Base-by-base conservation (phyloP, 2,888 invertebrate species). In the Chalcosyrphus nemorum region DNA sequence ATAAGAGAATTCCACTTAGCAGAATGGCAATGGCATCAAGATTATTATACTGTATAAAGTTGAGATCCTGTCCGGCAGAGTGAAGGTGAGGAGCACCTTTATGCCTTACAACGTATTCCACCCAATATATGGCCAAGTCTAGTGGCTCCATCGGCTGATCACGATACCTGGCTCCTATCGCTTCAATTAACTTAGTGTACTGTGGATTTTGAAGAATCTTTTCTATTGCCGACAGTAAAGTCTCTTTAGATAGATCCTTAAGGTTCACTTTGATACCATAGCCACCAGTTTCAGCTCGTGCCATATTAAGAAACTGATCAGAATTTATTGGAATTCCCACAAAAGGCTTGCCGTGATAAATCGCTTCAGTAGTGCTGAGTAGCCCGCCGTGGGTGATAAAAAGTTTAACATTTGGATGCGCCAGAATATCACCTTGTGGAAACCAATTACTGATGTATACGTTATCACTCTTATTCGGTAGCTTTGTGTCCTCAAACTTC, bases 251-350 rank as follows among this genome's bases (percentile, higher is more conserved):
- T 2, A 93, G 56, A 0, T 89, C 87, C 0, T 87, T 75, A 41
- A 89, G 90, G 41, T 90, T 87, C 0, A 93, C 86, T 0, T 86
- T 88, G 4, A 90, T 82, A 0, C 91, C 93, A 86, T 90, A 92
- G 3, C 93, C 93, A 41, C 88, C 87, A 4, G 87, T 77, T 57
- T 89, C 91, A 1, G 92, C 92, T 7, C 90, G 89, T 0, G 87
- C 90, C 88, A 93, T 92, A 85, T 93, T 93, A 27, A 92, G 85
- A 57, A 91, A 89, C 87, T 93, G 93, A 88, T 93, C 93, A 0
- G 90, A 92, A 82, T 92, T 92, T 19, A 93, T 89, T 0, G 93
- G 93, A 47, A 93, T 91, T 1, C 92, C 93, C n/a, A 93, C 86
- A 6, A 92, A 87, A 0, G 93, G 93, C 13, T 91, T 92, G 41